Evolutionary conservation across 2,113 vertebrate species (phyloP).

Genomic region (Prinia subflava): DNA sequence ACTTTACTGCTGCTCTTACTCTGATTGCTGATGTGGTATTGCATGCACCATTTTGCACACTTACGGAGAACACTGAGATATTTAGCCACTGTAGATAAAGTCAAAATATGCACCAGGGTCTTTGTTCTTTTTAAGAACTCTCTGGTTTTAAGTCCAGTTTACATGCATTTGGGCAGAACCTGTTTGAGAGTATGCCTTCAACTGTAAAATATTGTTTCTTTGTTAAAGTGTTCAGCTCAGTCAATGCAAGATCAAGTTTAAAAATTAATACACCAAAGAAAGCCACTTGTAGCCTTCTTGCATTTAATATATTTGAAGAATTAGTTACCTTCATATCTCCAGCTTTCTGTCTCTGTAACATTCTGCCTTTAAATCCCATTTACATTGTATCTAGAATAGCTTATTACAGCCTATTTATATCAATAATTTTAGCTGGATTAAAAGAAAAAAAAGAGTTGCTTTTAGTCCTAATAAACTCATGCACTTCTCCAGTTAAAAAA

Average conservation of each 20-base stretch:
- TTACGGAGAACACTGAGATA: conserved; percentile 1
- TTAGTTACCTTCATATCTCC: not conserved
- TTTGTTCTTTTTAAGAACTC: conserved; percentile 21
- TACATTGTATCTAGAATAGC: conserved; percentile 24
- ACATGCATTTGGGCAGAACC: conserved; percentile 45
- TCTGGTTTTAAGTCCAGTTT: conserved; percentile 49
- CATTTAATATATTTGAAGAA: conserved; percentile 60
- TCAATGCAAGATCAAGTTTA: conserved; percentile 41
- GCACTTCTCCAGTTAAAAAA: conserved; percentile 54
- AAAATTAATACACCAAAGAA: conserved; percentile 39
- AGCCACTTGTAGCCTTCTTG: conserved; percentile 31
- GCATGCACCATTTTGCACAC: conserved; percentile 68
- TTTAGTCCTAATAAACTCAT: conserved; percentile 56
- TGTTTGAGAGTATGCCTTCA: conserved; percentile 22
- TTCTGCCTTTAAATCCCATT: conserved; percentile 25
- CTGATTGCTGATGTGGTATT: conserved; percentile 42
- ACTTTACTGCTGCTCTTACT: conserved; percentile 41
- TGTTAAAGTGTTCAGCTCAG: conserved; percentile 19
- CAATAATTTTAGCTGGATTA: conserved; percentile 49
- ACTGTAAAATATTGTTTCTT: conserved; percentile 52
- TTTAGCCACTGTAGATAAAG: conserved; percentile 53
- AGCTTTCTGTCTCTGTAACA: conserved; percentile 24
- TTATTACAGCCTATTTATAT: conserved; percentile 53
- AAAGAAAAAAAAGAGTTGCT: conserved; percentile 4
- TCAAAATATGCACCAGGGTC: not conserved